Evolutionary conservation across 2,888 invertebrate species (phyloP).

Genomic region (Xestia c-nigrum): DNA sequence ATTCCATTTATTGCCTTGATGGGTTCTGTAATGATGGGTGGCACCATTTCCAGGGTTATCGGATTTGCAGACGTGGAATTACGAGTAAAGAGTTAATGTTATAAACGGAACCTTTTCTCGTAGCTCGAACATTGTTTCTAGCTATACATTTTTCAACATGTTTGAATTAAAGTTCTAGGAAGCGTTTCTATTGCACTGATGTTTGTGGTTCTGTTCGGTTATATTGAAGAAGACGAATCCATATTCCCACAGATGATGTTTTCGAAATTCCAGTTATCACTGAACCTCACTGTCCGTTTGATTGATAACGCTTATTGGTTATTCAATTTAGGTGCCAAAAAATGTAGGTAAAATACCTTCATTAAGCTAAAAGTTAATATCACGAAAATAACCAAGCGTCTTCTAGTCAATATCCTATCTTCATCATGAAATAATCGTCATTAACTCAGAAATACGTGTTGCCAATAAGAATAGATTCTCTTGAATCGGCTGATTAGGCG

Average conservation of each 20-base stretch:
- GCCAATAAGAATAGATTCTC: slow-evolving; percentile 24
- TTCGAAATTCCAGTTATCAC: background rate
- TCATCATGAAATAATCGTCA: slow-evolving; percentile 33
- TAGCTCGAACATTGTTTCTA: slow-evolving; percentile 2
- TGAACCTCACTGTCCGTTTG: background rate
- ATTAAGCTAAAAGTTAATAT: background rate
- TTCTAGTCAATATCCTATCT: background rate
- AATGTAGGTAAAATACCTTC: background rate
- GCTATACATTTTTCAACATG: background rate
- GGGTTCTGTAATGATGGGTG: slow-evolving; percentile 38
- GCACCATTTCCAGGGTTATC: slow-evolving; percentile 39
- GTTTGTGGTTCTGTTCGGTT: background rate
- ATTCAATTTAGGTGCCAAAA: background rate
- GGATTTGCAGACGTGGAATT: slow-evolving; percentile 5
- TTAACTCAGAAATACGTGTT: slow-evolving; percentile 31
- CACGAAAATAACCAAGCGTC: background rate
- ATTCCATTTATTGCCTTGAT: slow-evolving; percentile 44
- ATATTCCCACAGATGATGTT: background rate
- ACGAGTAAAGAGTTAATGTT: slow-evolving; percentile 32
- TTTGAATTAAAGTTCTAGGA: background rate
- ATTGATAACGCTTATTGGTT: background rate
- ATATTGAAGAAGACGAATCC: background rate
- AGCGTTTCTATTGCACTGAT: background rate
- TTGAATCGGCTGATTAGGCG: slow-evolving; percentile 43
- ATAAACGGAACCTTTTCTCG: background rate